Evolutionary conservation across 2,888 invertebrate species (phyloP).

Genomic region (Tolmerus cingulatus): DNA sequence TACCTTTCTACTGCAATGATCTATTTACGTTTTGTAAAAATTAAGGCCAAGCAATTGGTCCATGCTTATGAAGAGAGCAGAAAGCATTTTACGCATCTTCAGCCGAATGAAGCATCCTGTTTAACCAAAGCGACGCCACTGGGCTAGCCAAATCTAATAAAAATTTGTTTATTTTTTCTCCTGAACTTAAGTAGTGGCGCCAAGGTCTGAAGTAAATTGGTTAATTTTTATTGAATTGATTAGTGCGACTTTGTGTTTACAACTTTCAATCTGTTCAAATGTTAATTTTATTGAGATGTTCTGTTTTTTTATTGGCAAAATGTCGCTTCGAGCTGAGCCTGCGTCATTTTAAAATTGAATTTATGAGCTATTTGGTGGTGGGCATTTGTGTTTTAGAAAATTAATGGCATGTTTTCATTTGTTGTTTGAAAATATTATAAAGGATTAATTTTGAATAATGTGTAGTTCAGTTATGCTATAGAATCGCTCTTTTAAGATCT

Average conservation of each 20-base stretch:
- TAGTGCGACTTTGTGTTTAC: not conserved
- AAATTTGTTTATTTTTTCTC: constrained; percentile 44
- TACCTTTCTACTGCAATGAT: not conserved
- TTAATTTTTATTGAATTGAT: not conserved
- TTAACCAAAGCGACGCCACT: not conserved
- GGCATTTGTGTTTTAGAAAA: not conserved
- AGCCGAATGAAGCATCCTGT: not conserved
- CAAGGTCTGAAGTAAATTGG: constrained; percentile 9
- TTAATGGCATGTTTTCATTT: not conserved
- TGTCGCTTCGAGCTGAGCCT: not conserved
- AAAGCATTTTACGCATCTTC: not conserved
- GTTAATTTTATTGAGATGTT: not conserved
- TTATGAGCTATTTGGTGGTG: not conserved
- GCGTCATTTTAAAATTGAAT: not conserved
- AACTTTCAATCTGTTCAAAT: not conserved
- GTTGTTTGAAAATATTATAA: not conserved
- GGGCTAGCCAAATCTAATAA: constrained; percentile 7
- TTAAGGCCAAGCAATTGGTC: not conserved
- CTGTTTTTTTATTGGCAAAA: not conserved
- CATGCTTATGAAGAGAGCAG: not conserved
- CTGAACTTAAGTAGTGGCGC: constrained; percentile 45
- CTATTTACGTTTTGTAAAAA: not conserved
- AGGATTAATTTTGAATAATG: not conserved
- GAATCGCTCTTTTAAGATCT: not conserved
- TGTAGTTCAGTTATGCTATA: not conserved